Evolutionary conservation across 2,113 vertebrate genomes (phyloP).

Genomic region (Trematocara marginatum): DNA sequence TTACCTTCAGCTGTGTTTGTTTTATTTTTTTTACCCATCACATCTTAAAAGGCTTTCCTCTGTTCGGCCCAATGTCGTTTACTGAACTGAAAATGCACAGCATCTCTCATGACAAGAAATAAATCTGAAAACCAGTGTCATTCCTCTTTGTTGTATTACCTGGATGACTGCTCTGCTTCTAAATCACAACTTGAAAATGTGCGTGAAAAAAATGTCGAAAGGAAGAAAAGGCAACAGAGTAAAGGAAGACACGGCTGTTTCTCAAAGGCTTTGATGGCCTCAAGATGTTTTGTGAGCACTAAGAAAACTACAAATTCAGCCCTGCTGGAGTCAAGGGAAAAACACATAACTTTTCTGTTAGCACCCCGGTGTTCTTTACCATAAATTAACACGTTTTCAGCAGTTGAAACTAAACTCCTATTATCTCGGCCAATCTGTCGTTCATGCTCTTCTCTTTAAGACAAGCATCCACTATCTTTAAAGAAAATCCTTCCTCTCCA

Average conservation of each 20-base stretch:
- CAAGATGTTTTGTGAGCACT: neutral
- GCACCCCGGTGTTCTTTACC: slow-evolving; percentile 5
- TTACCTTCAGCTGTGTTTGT: neutral
- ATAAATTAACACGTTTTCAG: slow-evolving; percentile 23
- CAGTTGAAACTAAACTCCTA: slow-evolving; percentile 32
- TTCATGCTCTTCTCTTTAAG: slow-evolving; percentile 45
- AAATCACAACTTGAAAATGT: neutral
- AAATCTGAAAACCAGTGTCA: slow-evolving; percentile 14
- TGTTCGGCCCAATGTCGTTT: neutral
- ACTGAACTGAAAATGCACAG: neutral
- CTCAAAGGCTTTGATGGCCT: neutral
- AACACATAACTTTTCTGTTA: neutral
- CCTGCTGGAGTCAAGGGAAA: neutral
- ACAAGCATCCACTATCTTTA: slow-evolving; percentile 52
- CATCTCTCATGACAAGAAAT: neutral
- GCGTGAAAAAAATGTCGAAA: neutral
- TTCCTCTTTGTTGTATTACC: slow-evolving; percentile 8
- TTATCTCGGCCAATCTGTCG: slow-evolving; percentile 54
- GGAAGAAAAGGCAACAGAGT: neutral
- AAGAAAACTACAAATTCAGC: neutral
- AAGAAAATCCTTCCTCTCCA: slow-evolving; percentile 64
- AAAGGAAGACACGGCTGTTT: neutral
- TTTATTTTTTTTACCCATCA: neutral
- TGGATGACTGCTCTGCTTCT: slow-evolving; percentile 15
- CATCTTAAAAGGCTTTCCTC: neutral